Evolutionary conservation across 2,113 vertebrate genomes (phyloP).

Genomic region (Xiphophorus couchianus): DNA sequence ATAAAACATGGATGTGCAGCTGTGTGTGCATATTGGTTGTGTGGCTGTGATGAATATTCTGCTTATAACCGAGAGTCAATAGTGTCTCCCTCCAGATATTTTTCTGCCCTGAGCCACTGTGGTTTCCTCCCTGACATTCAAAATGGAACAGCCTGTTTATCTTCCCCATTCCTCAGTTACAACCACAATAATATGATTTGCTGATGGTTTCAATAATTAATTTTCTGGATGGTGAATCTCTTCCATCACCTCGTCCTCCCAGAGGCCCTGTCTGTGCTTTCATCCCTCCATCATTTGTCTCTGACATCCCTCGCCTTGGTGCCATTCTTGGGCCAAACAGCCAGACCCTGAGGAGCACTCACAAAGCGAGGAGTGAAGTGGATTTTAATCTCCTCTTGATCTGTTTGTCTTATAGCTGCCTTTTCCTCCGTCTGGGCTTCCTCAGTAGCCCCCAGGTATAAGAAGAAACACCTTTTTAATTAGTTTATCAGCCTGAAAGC

Average conservation of each 20-base stretch:
- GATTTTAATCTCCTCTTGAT: slow-evolving; percentile 53
- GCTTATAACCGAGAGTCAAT: slow-evolving; percentile 41
- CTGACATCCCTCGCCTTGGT: slow-evolving; percentile 45
- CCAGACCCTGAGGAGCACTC: slow-evolving; percentile 40
- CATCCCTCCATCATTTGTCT: slow-evolving; percentile 62
- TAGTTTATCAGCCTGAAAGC: slow-evolving; percentile 65
- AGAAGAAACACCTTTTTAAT: slow-evolving; percentile 69
- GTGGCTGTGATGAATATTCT: slow-evolving; percentile 59
- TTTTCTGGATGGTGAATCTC: slow-evolving; percentile 68
- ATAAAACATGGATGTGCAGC: slow-evolving; percentile 15
- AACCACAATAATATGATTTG: slow-evolving; percentile 68
- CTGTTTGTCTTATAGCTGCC: slow-evolving; percentile 33
- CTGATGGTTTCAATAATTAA: slow-evolving; percentile 73
- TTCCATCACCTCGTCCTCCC: slow-evolving; percentile 50
- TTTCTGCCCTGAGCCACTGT: slow-evolving; percentile 33
- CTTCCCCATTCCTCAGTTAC: slow-evolving; percentile 57
- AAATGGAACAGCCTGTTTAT: slow-evolving; percentile 59
- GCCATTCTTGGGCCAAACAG: slow-evolving; percentile 52
- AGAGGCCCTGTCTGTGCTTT: slow-evolving; percentile 49
- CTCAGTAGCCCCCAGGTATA: slow-evolving; percentile 34
- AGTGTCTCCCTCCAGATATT: slow-evolving; percentile 43
- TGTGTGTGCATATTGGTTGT: slow-evolving; percentile 21
- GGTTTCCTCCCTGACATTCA: slow-evolving; percentile 55
- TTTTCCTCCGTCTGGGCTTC: slow-evolving; percentile 8
- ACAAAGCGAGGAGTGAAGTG: slow-evolving; percentile 24